These are phyloP conservation scores for Acyrthosiphon pisum DNA, from an alignment of 1,140 invertebrate genomes.

Conservation along the genomic window DNA sequence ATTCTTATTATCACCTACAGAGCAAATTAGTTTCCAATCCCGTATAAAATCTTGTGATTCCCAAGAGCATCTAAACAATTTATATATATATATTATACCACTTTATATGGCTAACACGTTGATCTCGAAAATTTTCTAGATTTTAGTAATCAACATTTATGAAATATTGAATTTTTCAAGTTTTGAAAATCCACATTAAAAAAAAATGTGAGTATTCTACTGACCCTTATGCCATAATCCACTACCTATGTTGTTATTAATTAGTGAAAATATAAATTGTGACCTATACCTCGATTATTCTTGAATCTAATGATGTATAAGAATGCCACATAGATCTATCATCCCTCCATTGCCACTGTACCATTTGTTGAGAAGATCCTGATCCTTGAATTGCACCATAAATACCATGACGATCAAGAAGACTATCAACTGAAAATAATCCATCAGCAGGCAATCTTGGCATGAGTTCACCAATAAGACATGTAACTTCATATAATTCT, in stretches of 20 bases:
- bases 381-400: slow-evolving; percentile 55
- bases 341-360: slow-evolving; percentile 96
- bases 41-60: neutral
- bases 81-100: neutral
- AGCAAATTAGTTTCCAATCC: neutral
- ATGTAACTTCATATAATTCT: slow-evolving; percentile 95
- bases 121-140: neutral
- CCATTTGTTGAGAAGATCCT: slow-evolving; percentile 71
- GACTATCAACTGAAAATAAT: slow-evolving; percentile 89
- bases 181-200: too few relatives aligned
- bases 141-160: neutral
- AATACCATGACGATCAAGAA: slow-evolving; percentile 66
- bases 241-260: neutral
- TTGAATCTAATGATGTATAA: slow-evolving; percentile 76
- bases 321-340: slow-evolving; percentile 78
- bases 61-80: neutral
- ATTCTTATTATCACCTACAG: neutral
- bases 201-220: neutral
- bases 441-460: slow-evolving; percentile 91
- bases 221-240: neutral
- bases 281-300: slow-evolving; percentile 77
- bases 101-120: neutral
- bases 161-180: neutral
- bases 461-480: slow-evolving; percentile 94
- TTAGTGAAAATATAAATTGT: neutral